Evolutionary conservation across 37 sponge, comb jelly and placozoan species (phyloP).

Genomic region (Dysidea cf. avara): DNA sequence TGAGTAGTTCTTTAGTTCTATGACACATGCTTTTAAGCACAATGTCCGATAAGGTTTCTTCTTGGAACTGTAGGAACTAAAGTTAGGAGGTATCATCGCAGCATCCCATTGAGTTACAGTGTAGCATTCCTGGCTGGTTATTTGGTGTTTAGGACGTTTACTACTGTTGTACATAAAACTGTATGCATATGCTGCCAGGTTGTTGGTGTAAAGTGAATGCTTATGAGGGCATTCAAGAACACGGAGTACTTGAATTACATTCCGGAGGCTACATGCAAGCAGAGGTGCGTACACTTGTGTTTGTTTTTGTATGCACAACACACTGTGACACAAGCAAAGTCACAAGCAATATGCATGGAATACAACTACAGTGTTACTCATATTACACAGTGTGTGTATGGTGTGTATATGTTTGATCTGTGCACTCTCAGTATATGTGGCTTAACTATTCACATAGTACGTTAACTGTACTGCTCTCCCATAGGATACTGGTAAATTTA

Average conservation of each 20-base stretch:
- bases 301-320: too few relatives aligned
- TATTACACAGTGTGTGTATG: too few relatives aligned
- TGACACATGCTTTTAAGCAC: too few relatives aligned
- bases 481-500: conserved; percentile 49
- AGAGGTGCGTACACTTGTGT: conserved; percentile 9
- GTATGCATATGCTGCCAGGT: conserved; percentile 27
- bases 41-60: too few relatives aligned
- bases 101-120: background rate
- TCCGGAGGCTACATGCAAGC: conserved; percentile 63
- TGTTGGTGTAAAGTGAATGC: conserved; percentile 48
- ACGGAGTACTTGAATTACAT: conserved; percentile 43
- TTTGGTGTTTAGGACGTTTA: too few relatives aligned
- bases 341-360: too few relatives aligned
- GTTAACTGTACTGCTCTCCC: background rate
- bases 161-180: background rate
- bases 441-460: too few relatives aligned
- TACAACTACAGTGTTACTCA: too few relatives aligned
- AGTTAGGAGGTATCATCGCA: background rate
- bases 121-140: background rate
- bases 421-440: too few relatives aligned
- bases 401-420: too few relatives aligned
- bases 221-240: conserved; percentile 50
- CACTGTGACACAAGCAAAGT: too few relatives aligned
- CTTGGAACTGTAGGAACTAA: background rate
- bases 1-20: too few relatives aligned